Conservation (phyloP, 1,140 invertebrate genomes). For the Hormaphis cornu region DNA sequence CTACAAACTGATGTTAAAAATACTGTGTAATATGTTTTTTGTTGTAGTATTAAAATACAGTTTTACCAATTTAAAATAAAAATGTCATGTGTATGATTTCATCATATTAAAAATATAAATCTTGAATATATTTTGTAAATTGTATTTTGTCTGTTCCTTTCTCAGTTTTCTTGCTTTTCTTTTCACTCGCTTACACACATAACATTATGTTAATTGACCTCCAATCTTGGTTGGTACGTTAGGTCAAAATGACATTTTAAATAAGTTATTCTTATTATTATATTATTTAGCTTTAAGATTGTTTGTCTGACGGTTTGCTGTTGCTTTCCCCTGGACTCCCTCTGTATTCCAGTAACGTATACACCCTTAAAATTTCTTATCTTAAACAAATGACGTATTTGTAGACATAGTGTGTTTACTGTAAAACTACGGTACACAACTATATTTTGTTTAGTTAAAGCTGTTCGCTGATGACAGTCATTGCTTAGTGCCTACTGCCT, state of each 20-base stretch:
- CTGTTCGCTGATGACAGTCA: conserved; percentile 8
- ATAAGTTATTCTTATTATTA: no score
- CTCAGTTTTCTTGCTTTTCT: background rate
- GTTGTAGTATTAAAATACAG: no score
- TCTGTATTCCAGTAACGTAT: conserved; percentile 13
- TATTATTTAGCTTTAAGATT: background rate
- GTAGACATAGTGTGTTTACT: conserved; percentile 4
- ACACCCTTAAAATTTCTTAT: background rate
- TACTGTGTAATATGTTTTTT: no score
- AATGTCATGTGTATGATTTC: no score
- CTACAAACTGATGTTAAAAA: no score
- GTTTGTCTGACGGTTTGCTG: background rate
- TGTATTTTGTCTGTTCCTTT: background rate
- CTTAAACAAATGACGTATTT: conserved; percentile 14
- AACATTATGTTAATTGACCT: conserved; percentile 22
- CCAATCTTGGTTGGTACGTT: background rate
- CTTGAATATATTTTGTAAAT: background rate
- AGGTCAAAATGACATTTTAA: conserved; percentile 1
- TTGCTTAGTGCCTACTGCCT: background rate
- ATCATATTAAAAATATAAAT: no score
- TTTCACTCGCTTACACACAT: background rate
- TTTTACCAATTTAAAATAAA: no score
- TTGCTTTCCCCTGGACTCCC: background rate
- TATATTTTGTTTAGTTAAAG: conserved; percentile 27
- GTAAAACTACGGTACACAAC: background rate